Evolutionary conservation across 2,888 invertebrate genomes (phyloP), one percentile per base, ranked within the genome.

Genomic region (Ischnus inquisitorius): DNA sequence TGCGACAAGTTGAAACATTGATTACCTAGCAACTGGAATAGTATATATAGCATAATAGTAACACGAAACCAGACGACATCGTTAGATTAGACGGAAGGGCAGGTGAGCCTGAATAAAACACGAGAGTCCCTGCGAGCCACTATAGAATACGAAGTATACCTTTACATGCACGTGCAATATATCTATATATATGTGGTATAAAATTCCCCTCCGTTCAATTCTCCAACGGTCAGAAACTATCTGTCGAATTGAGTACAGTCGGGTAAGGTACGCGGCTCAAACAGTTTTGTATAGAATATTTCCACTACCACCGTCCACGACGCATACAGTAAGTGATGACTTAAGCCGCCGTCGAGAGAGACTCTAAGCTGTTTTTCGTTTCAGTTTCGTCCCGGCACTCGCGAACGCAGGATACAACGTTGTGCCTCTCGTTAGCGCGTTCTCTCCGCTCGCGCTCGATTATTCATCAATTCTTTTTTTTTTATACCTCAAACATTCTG

Each of bases 241-340:
- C 46, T 43, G 62, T 62, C 8, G 62, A 62, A 62, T 48, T 64
- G 39, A 62, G 76, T 69, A 79, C 71, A 64, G 79, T 79, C 79
- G 54, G 22, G 64, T 71, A 54, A 54, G 71, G 71, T 43, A 65
- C 54, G 48, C 16, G 51, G 41, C 28, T 48, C 62, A 54, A 14
- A 39, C 28, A 12, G 77, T 46, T 65, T 64, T 65, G 43, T 65
- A 65, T 65, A 65, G 25, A 76, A 43, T 14, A 41, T 46, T 22
- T 46, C 48, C 57, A 39, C 22, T 25, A 41, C 41, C 34, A 48
- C n/a, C 57, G 46, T 54, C 39, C 39, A 22, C 48, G 60, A 72
- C 96, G 96, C 2, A 96, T 97, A 90, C 97, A 97, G 97, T 94
- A 98, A 90, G 95, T 97, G 77, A 93, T 97, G 85, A 95, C 98